These are phyloP conservation scores for Smutsia temminckii DNA, from an alignment of 2,797 vertebrate genomes.

Conservation along the genomic window DNA sequence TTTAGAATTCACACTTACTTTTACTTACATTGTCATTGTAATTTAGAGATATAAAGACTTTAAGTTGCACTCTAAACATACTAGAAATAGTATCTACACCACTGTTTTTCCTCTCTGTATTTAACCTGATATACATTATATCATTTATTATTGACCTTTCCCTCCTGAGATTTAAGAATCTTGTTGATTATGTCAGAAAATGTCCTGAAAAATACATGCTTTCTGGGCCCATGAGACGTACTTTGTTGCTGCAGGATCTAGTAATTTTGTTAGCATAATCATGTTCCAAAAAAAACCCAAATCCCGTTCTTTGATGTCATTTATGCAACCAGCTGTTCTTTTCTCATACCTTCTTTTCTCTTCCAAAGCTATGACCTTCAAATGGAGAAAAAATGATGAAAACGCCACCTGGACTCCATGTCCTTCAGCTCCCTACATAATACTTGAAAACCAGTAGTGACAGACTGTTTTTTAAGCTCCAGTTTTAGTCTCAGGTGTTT, in stretches of 20 bases:
- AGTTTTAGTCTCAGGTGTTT: neutral
- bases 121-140: neutral
- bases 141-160: conserved; percentile 1
- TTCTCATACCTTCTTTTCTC: conserved; percentile 39
- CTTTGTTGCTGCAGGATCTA: neutral
- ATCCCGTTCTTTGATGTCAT: conserved; percentile 33
- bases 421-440: conserved; percentile 11
- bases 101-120: neutral
- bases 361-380: conserved; percentile 68
- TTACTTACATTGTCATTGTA: neutral
- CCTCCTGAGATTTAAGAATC: neutral
- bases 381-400: conserved; percentile 29
- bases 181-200: neutral
- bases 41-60: neutral
- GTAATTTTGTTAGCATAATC: conserved; percentile 38
- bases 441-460: conserved; percentile 18
- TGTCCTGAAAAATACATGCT: neutral
- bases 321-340: conserved; percentile 65
- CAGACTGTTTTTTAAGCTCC: neutral
- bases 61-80: neutral
- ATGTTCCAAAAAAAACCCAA: neutral
- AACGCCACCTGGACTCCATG: conserved; percentile 56
- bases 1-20: neutral
- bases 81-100: neutral
- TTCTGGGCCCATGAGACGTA: neutral